These are phyloP conservation scores for Sinocyclocheilus grahami DNA, from an alignment of 2,113 vertebrate genomes.

Conservation along the genomic window DNA sequence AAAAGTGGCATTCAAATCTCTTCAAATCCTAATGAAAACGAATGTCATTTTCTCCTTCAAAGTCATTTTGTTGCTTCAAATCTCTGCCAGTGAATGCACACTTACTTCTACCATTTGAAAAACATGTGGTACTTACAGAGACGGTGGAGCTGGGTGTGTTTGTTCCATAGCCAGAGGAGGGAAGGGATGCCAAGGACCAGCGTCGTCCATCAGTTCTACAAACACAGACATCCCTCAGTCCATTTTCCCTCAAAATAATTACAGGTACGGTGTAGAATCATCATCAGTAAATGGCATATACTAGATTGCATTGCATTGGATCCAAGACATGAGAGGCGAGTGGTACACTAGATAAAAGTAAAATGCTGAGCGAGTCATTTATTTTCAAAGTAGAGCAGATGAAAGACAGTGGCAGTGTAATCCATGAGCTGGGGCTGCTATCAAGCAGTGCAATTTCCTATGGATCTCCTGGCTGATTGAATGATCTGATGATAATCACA, in stretches of 20 bases:
- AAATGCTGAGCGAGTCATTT: slow-evolving; percentile 41
- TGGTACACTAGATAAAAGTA: slow-evolving; percentile 31
- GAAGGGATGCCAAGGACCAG: slow-evolving; percentile 97
- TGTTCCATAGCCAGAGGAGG: slow-evolving; percentile 98
- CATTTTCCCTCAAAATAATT: background rate
- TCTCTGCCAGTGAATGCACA: background rate
- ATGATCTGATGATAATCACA: slow-evolving; percentile 25
- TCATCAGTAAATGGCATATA: background rate
- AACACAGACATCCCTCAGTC: slow-evolving; percentile 30
- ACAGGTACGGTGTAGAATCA: background rate
- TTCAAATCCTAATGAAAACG: background rate
- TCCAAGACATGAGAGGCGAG: background rate
- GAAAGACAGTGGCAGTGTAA: slow-evolving; percentile 39
- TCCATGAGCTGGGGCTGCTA: background rate
- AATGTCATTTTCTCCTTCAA: background rate
- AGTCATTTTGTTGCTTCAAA: background rate
- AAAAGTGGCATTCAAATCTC: background rate
- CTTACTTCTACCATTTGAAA: background rate
- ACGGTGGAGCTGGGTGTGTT: slow-evolving; percentile 97
- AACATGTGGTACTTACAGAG: slow-evolving; percentile 82
- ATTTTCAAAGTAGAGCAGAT: slow-evolving; percentile 34
- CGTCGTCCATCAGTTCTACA: slow-evolving; percentile 93
- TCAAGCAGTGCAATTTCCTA: slow-evolving; percentile 39
- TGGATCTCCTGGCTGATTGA: slow-evolving; percentile 14
- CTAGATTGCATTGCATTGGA: background rate